Conservation (phyloP, 2,797 vertebrate genomes). For the Lepidocolaptes lacrymiger region DNA sequence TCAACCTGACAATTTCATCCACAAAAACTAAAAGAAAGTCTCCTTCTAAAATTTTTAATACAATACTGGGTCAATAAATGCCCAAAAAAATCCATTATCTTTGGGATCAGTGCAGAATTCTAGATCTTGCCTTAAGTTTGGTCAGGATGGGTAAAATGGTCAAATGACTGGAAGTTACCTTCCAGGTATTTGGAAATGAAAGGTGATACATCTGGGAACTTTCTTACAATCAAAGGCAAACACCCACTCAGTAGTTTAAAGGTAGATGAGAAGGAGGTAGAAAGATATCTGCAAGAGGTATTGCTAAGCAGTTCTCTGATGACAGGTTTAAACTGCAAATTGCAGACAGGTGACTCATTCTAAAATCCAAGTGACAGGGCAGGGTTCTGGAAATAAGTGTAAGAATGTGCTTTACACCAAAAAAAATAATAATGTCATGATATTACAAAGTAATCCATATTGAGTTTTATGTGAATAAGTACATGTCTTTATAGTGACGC, state of each 20-base stretch:
- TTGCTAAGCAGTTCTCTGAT: neutral
- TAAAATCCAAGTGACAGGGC: neutral
- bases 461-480: neutral
- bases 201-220: constrained; percentile 20
- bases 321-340: neutral
- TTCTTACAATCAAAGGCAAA: constrained; percentile 23
- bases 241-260: constrained; percentile 29
- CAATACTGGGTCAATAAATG: neutral
- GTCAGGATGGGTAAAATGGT: neutral
- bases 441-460: neutral
- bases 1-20: neutral
- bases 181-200: constrained; percentile 33
- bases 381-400: neutral
- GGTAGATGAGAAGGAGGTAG: neutral
- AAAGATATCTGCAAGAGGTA: neutral
- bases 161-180: neutral
- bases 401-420: neutral
- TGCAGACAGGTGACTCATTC: neutral
- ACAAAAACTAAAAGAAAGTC: neutral
- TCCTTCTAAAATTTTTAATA: neutral
- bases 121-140: neutral
- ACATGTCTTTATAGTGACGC: neutral
- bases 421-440: neutral
- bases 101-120: neutral
- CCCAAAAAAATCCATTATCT: neutral